Percentiles rank a stretch among this genome's conserved stretches.
Evolutionary conservation across 2,888 invertebrate genomes (phyloP).

Genomic region (Pseudococcus viburni): DNA sequence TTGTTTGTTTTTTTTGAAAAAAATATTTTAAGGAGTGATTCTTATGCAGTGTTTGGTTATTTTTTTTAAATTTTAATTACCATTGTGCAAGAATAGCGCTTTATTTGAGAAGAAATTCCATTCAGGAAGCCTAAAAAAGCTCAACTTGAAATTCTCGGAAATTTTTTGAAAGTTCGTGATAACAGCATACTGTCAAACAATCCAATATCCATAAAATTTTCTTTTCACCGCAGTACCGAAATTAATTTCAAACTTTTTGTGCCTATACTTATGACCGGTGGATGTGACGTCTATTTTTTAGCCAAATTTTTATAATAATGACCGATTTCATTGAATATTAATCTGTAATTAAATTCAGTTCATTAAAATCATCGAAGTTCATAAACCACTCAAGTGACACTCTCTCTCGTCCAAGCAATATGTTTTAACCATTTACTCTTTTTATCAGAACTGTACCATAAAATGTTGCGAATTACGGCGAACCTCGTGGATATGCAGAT

Average conservation of each 20-base stretch:
- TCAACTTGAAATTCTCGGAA: background rate
- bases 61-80: background rate
- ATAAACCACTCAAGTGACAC: background rate
- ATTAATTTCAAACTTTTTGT: conserved; percentile 39
- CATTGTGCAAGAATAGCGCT: background rate
- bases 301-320: background rate
- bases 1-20: too few relatives aligned
- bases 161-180: background rate
- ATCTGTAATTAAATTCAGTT: background rate
- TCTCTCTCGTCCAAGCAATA: background rate
- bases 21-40: background rate
- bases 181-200: background rate
- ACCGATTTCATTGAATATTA: background rate
- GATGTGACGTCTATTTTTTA: background rate
- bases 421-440: background rate
- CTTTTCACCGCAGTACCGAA: conserved; percentile 34
- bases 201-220: background rate
- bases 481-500: conserved; percentile 26
- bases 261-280: background rate
- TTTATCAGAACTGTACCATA: background rate
- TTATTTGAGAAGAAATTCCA: background rate
- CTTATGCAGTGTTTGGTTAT: background rate
- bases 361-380: background rate
- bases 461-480: conserved; percentile 46
- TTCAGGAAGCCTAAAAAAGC: background rate